Conservation (phyloP, 2,888 invertebrate species). For the Andrena bucephala region DNA sequence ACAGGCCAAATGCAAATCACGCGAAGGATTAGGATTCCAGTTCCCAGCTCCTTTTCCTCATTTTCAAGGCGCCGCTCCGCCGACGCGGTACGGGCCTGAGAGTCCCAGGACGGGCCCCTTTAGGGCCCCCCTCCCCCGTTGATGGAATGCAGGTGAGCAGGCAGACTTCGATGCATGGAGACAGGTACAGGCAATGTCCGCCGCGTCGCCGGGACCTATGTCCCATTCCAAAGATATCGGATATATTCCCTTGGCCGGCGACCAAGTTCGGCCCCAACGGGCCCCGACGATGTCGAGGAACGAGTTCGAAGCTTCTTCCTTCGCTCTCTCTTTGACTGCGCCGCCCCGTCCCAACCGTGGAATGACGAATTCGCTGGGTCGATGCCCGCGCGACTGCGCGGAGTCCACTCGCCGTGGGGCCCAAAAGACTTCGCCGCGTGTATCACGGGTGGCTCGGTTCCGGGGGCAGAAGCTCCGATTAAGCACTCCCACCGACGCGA, state of each 20-base stretch:
- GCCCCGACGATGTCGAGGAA: slow-evolving; percentile 36
- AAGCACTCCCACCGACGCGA: too few species aligned
- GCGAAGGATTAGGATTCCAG: background rate
- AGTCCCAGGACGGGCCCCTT: slow-evolving; percentile 75
- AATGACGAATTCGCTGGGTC: slow-evolving; percentile 65
- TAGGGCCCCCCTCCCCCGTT: slow-evolving; percentile 66
- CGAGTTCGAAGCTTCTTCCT: slow-evolving; percentile 18
- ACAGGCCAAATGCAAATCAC: too few species aligned
- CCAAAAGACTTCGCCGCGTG: background rate
- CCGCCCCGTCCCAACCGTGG: background rate
- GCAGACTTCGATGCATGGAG: slow-evolving; percentile 83
- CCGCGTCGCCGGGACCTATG: slow-evolving; percentile 79
- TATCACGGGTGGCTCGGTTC: too few species aligned
- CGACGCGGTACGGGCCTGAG: slow-evolving; percentile 62
- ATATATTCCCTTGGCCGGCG: slow-evolving; percentile 68
- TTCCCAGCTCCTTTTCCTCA: background rate
- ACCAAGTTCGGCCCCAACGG: slow-evolving; percentile 28
- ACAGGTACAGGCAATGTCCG: slow-evolving; percentile 84
- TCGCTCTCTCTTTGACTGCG: slow-evolving; percentile 10
- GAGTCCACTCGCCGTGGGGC: background rate
- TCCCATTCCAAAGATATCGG: slow-evolving; percentile 84
- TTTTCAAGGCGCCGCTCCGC: background rate
- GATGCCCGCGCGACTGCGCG: slow-evolving; percentile 38
- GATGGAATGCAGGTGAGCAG: slow-evolving; percentile 84
- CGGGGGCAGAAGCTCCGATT: too few species aligned